Evolutionary conservation across 2,797 vertebrate species (phyloP).

Genomic region (Limnodromus scolopaceus): DNA sequence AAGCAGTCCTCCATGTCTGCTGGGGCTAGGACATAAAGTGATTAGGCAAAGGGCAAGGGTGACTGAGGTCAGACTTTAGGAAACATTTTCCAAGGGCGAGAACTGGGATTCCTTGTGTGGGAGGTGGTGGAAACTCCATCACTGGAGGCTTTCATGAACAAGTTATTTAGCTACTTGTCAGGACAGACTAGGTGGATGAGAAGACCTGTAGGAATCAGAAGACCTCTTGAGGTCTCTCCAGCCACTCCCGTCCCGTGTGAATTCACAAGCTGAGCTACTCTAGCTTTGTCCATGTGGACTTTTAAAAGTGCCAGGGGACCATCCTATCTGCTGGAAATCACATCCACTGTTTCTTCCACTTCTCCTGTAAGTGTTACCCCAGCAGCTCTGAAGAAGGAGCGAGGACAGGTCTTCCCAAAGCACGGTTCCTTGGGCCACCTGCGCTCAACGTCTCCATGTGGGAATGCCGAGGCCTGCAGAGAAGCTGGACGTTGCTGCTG

Average conservation of each 20-base stretch:
- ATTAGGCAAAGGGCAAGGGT: constrained; percentile 12
- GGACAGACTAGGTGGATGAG: not conserved
- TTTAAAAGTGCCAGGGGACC: rapidly evolving
- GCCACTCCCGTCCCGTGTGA: rapidly evolving
- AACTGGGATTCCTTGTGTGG: constrained; percentile 38
- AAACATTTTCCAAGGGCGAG: constrained; percentile 29
- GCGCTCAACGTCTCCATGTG: not conserved
- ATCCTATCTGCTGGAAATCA: not conserved
- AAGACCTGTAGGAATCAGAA: not conserved
- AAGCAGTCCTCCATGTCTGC: not conserved
- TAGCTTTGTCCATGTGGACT: not conserved
- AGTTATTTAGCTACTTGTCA: not conserved
- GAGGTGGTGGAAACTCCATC: constrained; percentile 28
- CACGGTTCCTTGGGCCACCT: not conserved
- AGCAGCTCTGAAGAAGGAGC: not conserved
- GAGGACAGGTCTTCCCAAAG: not conserved
- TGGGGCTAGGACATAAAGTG: not conserved
- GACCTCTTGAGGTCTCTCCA: not conserved
- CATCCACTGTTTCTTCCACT: not conserved
- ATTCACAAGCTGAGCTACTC: not conserved
- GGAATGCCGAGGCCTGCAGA: not conserved
- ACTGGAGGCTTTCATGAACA: not conserved
- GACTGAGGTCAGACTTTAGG: constrained; percentile 19
- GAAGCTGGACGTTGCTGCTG: not conserved
- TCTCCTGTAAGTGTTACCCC: not conserved